phyloP scores from a whole-genome alignment of 2,797 vertebrate genomes.

The Eupleurogrammus muticus region DNA sequence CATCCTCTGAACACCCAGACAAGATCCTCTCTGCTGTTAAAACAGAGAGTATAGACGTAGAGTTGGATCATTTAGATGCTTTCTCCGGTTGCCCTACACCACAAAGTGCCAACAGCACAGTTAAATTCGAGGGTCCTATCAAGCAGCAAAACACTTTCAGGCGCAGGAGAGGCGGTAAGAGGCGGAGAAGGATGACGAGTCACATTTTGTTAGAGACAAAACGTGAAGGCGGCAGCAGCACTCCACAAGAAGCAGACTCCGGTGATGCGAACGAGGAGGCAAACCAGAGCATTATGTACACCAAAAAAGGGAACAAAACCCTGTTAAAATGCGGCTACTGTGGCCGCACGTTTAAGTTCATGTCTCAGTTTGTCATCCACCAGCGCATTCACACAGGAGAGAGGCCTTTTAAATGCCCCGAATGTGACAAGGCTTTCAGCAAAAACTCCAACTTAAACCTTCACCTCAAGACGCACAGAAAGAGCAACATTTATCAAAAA shows the following conservation, averaged over 20 bases:
- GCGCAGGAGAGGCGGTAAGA: slow-evolving; percentile 66
- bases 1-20: slow-evolving; percentile 14
- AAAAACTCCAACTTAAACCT: slow-evolving; percentile 84
- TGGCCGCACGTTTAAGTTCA: slow-evolving; percentile 76
- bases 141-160: slow-evolving; percentile 28
- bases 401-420: slow-evolving; percentile 79
- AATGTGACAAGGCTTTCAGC: slow-evolving; percentile 82
- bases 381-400: slow-evolving; percentile 84
- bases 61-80: slow-evolving; percentile 43
- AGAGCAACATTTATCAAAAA: slow-evolving; percentile 66
- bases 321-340: slow-evolving; percentile 78
- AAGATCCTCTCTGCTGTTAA: slow-evolving; percentile 42
- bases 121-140: slow-evolving; percentile 24
- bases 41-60: slow-evolving; percentile 55
- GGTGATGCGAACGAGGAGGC: not conserved
- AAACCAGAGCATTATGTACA: slow-evolving; percentile 24
- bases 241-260: slow-evolving; percentile 27
- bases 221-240: not conserved
- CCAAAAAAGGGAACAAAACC: slow-evolving; percentile 49
- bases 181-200: slow-evolving; percentile 46
- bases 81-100: slow-evolving; percentile 7
- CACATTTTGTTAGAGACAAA: slow-evolving; percentile 23
- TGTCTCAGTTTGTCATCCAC: slow-evolving; percentile 84
- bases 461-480: slow-evolving; percentile 77
- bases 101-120: not conserved